Evolutionary conservation across 1,140 invertebrate species (phyloP), one percentile per base, ranked within the genome.

Genomic region (Stratiolaelaps scimitus): DNA sequence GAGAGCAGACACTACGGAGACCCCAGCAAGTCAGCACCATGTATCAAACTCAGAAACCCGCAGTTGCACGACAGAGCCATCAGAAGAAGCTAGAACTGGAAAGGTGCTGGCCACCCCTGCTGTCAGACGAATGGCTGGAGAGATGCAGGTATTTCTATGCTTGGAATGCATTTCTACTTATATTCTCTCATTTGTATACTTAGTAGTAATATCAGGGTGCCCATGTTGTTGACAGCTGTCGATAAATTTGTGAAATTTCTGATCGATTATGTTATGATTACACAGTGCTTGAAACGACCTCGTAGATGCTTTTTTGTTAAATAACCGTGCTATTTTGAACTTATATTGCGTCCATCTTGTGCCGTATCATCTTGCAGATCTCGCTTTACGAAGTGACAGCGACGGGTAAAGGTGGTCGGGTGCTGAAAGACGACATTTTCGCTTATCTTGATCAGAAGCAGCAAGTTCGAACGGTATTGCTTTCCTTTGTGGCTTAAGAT

Each of bases 391-490:
- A 85, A 67, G 81, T 99, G 1, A 76, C 78, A 72, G 84, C 87
- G 10, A 90, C 87, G 6, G 96, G 96, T 15, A 92, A 83, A 80
- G 83, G 86, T 74, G 91, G 92, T 1, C 81, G 96, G 71, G 82
- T 99, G 26, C 77, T 98, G 20, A 99, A 98, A 77, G 95, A 98
- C 78, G 94, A 98, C 78, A 77, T 98, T 68, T 73, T 97, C 5
- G 78, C 79, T 34, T 86, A 85, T 75, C 73, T 93, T 47, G 34
- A 40, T 40, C 34, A 10, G 34, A 4, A 40, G 34, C 34, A 40
- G 34, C 34, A 10, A 40, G 34, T 40, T 6, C 34, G 10, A 4
- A 10, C 10, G 34, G 34, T 40, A 40, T 40, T 6, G 4, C 10
- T 40, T 40, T 40, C 10, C 10, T 40, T 40, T 40, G 34, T 40